Evolutionary conservation across 2,113 vertebrate species (phyloP).

Genomic region (Balaeniceps rex): DNA sequence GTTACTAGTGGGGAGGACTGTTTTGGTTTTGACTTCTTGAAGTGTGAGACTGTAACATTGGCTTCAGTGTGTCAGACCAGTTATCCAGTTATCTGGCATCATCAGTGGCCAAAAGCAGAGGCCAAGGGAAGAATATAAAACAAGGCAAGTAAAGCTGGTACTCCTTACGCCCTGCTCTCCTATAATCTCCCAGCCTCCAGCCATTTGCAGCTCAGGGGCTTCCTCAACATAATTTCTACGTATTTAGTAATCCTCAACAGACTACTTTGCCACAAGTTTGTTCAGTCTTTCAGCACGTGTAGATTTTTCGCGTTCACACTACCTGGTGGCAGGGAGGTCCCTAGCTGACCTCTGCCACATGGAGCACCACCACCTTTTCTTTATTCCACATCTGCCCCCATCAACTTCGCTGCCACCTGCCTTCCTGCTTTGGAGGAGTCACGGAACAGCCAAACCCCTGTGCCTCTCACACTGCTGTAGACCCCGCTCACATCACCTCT

Average conservation of each 20-base stretch:
- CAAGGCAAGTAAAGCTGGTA: not conserved
- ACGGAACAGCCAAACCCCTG: not conserved
- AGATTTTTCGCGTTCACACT: not conserved
- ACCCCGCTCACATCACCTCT: not conserved
- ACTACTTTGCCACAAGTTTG: not conserved
- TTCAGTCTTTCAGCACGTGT: not conserved
- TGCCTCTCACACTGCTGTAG: not conserved
- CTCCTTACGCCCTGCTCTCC: not conserved
- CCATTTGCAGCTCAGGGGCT: not conserved
- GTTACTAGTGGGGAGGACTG: not conserved
- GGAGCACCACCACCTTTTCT: not conserved
- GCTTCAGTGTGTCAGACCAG: not conserved
- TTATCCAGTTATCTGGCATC: not conserved
- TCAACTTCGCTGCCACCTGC: not conserved
- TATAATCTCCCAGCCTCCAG: not conserved
- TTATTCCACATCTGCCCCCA: not conserved
- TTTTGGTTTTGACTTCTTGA: not conserved
- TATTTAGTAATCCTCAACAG: not conserved
- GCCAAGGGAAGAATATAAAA: not conserved
- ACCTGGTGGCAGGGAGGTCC: not conserved
- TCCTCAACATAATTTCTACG: not conserved
- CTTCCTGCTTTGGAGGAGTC: not conserved
- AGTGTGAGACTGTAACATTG: not conserved
- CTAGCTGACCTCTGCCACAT: not conserved
- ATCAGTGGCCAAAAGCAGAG: not conserved